Conservation (phyloP, 2,113 vertebrate genomes). For the Cacatua alba region DNA sequence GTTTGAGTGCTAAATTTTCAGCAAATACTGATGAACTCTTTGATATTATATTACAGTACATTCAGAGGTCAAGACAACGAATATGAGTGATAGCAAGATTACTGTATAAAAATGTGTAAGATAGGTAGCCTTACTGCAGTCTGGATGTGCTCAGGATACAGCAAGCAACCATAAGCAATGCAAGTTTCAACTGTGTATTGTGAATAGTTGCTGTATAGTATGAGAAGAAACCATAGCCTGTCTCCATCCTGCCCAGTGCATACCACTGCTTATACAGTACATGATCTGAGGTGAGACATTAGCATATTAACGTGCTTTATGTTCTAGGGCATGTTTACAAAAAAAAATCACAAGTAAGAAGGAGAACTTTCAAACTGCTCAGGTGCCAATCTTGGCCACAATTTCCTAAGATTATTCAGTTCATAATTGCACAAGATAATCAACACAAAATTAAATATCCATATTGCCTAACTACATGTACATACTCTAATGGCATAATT, state of each 20-base stretch:
- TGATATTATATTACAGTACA: neutral
- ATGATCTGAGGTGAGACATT: neutral
- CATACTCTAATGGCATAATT: constrained; percentile 31
- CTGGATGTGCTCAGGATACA: neutral
- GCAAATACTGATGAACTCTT: neutral
- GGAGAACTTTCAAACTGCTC: neutral
- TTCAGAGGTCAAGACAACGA: neutral
- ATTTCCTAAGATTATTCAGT: constrained; percentile 7
- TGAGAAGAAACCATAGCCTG: neutral
- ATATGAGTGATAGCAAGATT: neutral
- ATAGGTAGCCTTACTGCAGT: neutral
- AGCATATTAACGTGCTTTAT: neutral
- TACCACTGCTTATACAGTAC: neutral
- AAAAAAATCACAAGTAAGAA: neutral
- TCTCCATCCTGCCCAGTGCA: neutral
- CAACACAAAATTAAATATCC: constrained; percentile 50
- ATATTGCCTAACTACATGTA: constrained; percentile 1
- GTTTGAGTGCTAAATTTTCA: neutral
- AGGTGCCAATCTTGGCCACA: neutral
- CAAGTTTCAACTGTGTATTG: neutral
- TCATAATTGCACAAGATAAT: constrained; percentile 24
- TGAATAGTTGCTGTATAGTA: neutral
- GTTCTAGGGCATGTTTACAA: neutral
- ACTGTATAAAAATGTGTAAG: neutral
- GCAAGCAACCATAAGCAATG: neutral